Base-by-base conservation (phyloP, 2,888 invertebrate genomes). In the Beris chalybata region DNA sequence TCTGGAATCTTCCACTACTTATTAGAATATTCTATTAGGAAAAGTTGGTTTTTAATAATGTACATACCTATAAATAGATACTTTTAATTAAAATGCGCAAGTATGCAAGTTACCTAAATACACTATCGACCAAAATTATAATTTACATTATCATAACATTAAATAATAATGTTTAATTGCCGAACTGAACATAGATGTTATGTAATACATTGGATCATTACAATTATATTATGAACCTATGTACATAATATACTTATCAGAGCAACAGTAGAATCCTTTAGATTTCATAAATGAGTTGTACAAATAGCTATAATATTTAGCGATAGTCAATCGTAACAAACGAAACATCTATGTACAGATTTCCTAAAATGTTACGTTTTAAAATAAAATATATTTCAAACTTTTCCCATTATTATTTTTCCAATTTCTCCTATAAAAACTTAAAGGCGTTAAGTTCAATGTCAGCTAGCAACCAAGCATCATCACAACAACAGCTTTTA, bases 381-480 rank as follows among this genome's bases (percentile, higher is more conserved):
- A 48, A 15, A 48, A 48, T 22, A 38, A 38, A 38, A 7, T 1
- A 9, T 7, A 38, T 38, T 38, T 9, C 38, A 3, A 9, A 7
- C 7, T 3, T 38, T 15, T 56, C 29, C 45, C 63, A 63, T 54
- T 44, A 22, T 57, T 66, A 55, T 67, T 59, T 59, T 48, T 15
- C 32, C 31, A 15, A 44, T 71, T 70, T 73, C 38, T 64, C 50
- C 48, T 30, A 30, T 38, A 56, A 22, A 15, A 54, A 29, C 30
- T 13, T 38, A 65, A 66, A 81, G 81, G 81, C 81, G n/a, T 72
- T 81, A 32, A 80, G 77, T 67, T 81, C 81, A 7, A 87, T 95
- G 85, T 89, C 91, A 59, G 75, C 79, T 13, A 84, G 80, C 69
- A 86, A 84, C 71, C 85, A 87, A 45, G 85, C 85, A 59, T 78